Conservation (phyloP, 2,797 vertebrate genomes). For the Aulostomus chinensis region DNA sequence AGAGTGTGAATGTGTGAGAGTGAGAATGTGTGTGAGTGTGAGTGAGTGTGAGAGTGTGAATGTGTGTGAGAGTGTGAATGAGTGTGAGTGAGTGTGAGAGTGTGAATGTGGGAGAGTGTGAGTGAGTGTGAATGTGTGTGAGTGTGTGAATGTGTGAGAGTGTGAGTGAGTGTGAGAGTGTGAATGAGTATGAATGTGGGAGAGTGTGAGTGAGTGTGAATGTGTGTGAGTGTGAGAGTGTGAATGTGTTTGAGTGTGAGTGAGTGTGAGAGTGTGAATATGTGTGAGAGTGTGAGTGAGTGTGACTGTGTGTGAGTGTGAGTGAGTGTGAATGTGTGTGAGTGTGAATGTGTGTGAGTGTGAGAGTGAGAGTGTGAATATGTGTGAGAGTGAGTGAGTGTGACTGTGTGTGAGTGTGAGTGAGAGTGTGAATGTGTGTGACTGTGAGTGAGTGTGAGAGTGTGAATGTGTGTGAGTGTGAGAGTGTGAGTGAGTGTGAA, state of each 20-base stretch:
- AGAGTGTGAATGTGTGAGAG: neutral
- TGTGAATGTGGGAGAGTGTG: slow-evolving; percentile 8
- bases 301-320: slow-evolving; percentile 6
- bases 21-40: too few species aligned
- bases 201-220: too few species aligned
- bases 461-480: too few species aligned
- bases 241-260: slow-evolving; percentile 9
- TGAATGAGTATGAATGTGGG: neutral
- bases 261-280: neutral
- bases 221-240: slow-evolving; percentile 9
- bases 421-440: too few species aligned
- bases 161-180: too few species aligned
- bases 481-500: too few species aligned
- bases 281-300: slow-evolving; percentile 4
- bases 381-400: neutral
- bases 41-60: slow-evolving; percentile 18
- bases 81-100: slow-evolving; percentile 7
- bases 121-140: neutral
- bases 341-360: slow-evolving; percentile 4
- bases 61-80: slow-evolving; percentile 6
- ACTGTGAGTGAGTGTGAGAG: too few species aligned
- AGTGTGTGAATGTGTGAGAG: slow-evolving; percentile 1
- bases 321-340: slow-evolving; percentile 6
- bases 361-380: neutral
- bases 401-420: neutral